These are phyloP conservation scores for Halisarca cf. caerulea DNA, from an alignment of 37 sponge, comb jelly and placozoan genomes.

Conservation along the genomic window DNA sequence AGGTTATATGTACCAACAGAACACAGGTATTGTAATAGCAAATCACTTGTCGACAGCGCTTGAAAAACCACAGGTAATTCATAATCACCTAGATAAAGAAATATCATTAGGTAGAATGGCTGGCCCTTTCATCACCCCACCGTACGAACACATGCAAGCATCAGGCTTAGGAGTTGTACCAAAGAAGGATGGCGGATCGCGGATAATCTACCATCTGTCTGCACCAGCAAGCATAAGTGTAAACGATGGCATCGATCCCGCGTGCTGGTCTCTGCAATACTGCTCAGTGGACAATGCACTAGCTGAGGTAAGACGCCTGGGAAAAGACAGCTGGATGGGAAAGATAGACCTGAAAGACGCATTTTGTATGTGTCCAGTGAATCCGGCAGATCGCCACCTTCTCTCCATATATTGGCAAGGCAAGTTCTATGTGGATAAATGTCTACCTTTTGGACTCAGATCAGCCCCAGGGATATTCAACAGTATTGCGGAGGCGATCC, in stretches of 20 bases:
- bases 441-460: slow-evolving; percentile 27
- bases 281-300: background rate
- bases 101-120: too few relatives aligned
- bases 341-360: slow-evolving; percentile 27
- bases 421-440: slow-evolving; percentile 27
- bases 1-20: too few relatives aligned
- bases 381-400: slow-evolving; percentile 14
- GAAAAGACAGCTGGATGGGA: background rate
- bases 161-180: slow-evolving; percentile 32
- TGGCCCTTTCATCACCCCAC: background rate
- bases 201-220: slow-evolving; percentile 32
- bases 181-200: background rate
- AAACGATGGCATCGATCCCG: slow-evolving; percentile 39
- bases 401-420: slow-evolving; percentile 14
- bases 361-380: slow-evolving; percentile 7
- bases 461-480: slow-evolving; percentile 22
- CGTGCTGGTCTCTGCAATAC: slow-evolving; percentile 19
- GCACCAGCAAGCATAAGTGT: slow-evolving; percentile 14
- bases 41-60: background rate
- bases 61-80: background rate
- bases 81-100: too few relatives aligned
- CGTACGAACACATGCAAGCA: slow-evolving; percentile 31
- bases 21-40: background rate
- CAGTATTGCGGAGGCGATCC: background rate
- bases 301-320: background rate